Evolutionary conservation across 2,797 vertebrate species (phyloP).

Genomic region (Chanos chanos): DNA sequence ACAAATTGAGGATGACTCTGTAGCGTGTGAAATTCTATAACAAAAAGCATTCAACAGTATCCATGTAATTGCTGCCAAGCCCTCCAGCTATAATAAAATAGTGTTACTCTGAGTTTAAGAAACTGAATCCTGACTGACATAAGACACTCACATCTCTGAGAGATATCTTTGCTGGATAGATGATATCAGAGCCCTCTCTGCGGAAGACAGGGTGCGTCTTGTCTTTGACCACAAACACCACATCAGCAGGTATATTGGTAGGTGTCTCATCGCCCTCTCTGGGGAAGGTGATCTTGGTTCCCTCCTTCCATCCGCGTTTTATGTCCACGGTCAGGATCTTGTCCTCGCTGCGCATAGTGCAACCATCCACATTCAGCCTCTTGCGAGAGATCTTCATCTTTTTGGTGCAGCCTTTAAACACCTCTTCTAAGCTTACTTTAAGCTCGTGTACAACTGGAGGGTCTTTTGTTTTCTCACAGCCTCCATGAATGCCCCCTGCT

Average conservation of each 20-base stretch:
- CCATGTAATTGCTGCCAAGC: neutral
- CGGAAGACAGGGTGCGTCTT: constrained; percentile 89
- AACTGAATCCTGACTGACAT: constrained; percentile 1
- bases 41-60: neutral
- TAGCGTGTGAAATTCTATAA: neutral
- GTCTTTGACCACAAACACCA: constrained; percentile 98
- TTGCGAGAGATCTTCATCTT: constrained; percentile 98
- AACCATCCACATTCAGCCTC: constrained; percentile 89
- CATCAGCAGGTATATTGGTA: constrained; percentile 92
- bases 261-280: constrained; percentile 93
- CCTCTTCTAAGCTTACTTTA: constrained; percentile 93
- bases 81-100: neutral
- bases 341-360: constrained; percentile 86
- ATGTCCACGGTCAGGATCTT: constrained; percentile 97
- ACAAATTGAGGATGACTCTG: neutral
- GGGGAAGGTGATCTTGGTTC: constrained; percentile 97
- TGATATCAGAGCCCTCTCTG: constrained; percentile 89
- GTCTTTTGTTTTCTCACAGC: constrained; percentile 84
- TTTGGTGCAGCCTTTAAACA: constrained; percentile 90
- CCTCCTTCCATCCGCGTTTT: constrained; percentile 97
- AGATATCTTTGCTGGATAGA: constrained; percentile 85
- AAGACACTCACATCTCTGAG: constrained; percentile 82
- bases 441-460: constrained; percentile 93
- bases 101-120: neutral
- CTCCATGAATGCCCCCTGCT: constrained; percentile 45